Evolutionary conservation across 2,113 vertebrate genomes (phyloP).

Genomic region (Actenoides lindsayi): DNA sequence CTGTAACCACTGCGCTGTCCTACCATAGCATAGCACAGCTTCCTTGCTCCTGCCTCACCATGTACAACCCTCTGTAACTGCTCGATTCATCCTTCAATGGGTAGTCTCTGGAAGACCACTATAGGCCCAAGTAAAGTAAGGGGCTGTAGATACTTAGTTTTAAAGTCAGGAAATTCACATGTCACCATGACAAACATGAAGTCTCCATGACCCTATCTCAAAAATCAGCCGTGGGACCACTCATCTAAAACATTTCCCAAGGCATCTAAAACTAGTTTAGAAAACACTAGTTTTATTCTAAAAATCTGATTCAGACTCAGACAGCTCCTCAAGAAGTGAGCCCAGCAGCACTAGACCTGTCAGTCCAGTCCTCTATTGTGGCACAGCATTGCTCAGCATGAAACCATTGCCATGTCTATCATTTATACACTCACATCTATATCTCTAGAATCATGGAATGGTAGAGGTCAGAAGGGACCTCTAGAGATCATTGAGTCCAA

Average conservation of each 20-base stretch:
- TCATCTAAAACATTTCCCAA: neutral
- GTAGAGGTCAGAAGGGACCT: too few species aligned
- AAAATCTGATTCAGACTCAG: neutral
- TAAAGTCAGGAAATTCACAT: neutral
- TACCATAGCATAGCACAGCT: rapidly evolving
- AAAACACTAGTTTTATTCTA: neutral
- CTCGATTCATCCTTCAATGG: neutral
- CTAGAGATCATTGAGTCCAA: too few species aligned
- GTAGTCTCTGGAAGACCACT: neutral
- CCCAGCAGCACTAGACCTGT: neutral
- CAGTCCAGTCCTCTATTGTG: neutral
- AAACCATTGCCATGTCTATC: neutral
- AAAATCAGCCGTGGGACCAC: neutral
- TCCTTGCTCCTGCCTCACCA: neutral
- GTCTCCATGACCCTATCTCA: neutral
- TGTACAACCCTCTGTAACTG: neutral
- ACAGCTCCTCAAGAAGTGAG: neutral
- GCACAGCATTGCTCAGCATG: neutral
- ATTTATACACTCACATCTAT: neutral
- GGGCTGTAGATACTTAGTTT: neutral
- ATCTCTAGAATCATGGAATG: neutral
- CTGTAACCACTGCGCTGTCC: neutral
- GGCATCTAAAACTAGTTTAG: neutral
- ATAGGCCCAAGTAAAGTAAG: too few species aligned
- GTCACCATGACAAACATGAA: neutral